These are phyloP conservation scores for Gallinago media DNA, from an alignment of 2,113 vertebrate genomes.

Conservation along the genomic window DNA sequence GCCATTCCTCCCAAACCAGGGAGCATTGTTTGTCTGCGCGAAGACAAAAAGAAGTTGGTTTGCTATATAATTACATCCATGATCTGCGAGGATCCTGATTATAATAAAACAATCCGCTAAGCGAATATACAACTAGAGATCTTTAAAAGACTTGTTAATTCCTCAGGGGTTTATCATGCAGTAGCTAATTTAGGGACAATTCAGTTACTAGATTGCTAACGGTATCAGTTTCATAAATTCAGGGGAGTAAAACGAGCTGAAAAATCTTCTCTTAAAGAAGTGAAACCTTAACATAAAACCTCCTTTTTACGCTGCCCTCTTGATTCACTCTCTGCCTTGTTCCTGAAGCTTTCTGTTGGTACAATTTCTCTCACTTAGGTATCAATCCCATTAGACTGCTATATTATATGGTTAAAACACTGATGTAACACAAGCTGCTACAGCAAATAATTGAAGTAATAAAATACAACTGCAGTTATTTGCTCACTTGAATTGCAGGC, in stretches of 20 bases:
- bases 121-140: neutral
- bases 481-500: constrained; percentile 17
- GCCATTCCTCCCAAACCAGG: neutral
- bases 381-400: constrained; percentile 48
- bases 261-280: neutral
- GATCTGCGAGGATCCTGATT: neutral
- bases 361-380: constrained; percentile 47
- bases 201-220: constrained; percentile 6
- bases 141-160: neutral
- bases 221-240: neutral
- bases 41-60: constrained; percentile 16
- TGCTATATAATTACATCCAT: constrained; percentile 31
- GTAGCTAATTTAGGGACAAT: neutral
- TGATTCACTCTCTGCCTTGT: neutral
- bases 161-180: neutral
- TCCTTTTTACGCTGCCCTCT: neutral
- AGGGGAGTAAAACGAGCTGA: neutral
- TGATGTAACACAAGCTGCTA: constrained; percentile 54
- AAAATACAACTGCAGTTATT: constrained; percentile 63
- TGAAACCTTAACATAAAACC: neutral
- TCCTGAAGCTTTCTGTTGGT: neutral
- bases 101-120: neutral
- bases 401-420: constrained; percentile 47
- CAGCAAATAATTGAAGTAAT: constrained; percentile 67
- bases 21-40: neutral